Evolutionary conservation across 2,113 vertebrate genomes (phyloP), one percentile per base, ranked within the genome.

Genomic region (Ciconia maguari): DNA sequence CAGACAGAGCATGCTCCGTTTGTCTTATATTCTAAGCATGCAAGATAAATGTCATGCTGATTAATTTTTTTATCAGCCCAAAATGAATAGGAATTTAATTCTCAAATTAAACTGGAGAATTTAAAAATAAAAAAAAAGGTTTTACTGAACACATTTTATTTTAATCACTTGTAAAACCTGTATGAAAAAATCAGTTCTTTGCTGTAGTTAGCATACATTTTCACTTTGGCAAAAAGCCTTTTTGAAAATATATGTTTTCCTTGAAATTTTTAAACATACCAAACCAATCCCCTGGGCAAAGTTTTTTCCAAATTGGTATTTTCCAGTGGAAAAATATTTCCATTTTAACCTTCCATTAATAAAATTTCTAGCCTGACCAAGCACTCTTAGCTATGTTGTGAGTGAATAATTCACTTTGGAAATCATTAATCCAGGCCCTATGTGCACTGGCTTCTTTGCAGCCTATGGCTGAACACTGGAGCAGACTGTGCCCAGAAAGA

Each of bases 1-100:
- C 62, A 95, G 74, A 60, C 9, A 38, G 58, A 93, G 49, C 30
- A 58, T 62, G 66, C n/a, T 74, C 68, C 15, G 0, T 93, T 62
- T 76, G 66, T 65, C 87, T 93, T 79, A 68, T 11, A 87, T 41
- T 38, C 49, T 70, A 80, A 83, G 84, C 61, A 49, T 25, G 57
- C 54, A 91, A 94, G 91, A 96, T 83, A 91, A 94, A 93, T 88
- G 70, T 34, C 34, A 49, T 46, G 30, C 49, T 72, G 66, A 91
- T 91, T 96, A 94, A 86, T 91, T 87, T 83, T 96, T 91, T 91
- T 91, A 30, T 89, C 55, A 49, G 58, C 25, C 49, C 41, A 87
- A 93, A 96, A 93, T 85, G 66, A 93, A 96, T 88, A 77, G 66
- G 94, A 96, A 90, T 95, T 97, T 91, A 96, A 96, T 95, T 93